Evolutionary conservation across 2,888 invertebrate genomes (phyloP), one percentile per base, ranked within the genome.

Genomic region (Drosophila bunnanda): DNA sequence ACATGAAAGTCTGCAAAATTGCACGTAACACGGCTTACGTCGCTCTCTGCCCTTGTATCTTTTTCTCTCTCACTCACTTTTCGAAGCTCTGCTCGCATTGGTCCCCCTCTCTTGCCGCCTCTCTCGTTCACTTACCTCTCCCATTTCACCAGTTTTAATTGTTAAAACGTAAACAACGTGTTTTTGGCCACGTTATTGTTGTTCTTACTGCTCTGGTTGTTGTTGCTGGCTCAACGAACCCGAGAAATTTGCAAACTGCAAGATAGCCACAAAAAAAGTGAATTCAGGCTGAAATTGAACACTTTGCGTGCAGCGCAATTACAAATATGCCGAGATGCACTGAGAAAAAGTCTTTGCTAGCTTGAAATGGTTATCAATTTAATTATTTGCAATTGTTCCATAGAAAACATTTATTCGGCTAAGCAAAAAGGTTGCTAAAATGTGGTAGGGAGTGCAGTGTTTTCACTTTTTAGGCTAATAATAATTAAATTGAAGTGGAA

Each of bases 161-260:
- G 87, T 60, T 54, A 68, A 83, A 88, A 83, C 75, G 86, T 83
- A 83, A 83, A 83, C 83, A 83, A 88, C 88, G 77, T 86, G 83
- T 85, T 80, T 57, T 64, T 34, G 44, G 46, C 61, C 55, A 43
- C 44, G 57, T 44, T 60, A 32, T 20, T 38, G 30, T 61, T 65
- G 32, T 59, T 59, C 12, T 50, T 13, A 50, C 2, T 34, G 15
- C 32, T 50, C 22, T 68, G 43, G 20, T 38, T 38, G 39, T 32
- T 50, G 46, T 57, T 64, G 41, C 25, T 64, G 66, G 69, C 70
- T 50, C 75, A 70, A 70, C 69, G 75, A 75, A 75, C 75, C 44
- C 70, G 58, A 58, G 75, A 57, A 39, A 38, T 62, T 68, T 46
- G 34, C 64, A 64, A 65, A 64, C 53, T 66, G 55, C 56, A 79